phyloP scores from a whole-genome alignment of 2,797 vertebrate species.

The Acanthurus lineatus region DNA sequence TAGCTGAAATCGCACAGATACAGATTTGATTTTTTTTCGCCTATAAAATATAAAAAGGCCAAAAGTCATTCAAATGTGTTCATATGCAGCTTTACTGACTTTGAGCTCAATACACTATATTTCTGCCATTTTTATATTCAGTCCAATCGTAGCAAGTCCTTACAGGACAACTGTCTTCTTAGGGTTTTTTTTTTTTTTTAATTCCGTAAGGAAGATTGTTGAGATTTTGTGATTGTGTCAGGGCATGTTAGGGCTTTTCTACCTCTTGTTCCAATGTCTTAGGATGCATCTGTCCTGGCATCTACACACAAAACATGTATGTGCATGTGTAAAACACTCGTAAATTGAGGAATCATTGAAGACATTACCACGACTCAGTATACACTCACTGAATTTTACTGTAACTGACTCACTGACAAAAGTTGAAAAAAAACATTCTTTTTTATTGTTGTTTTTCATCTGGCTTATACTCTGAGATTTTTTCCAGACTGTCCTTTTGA shows the following conservation, averaged over 20 bases:
- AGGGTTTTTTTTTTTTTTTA: constrained; percentile 54
- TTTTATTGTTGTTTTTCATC: background rate
- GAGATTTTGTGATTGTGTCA: constrained; percentile 77
- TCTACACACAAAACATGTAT: constrained; percentile 12
- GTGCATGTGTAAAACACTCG: constrained; percentile 15
- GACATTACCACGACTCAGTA: constrained; percentile 7
- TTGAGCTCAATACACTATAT: constrained; percentile 8
- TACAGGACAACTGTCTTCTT: constrained; percentile 64
- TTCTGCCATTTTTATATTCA: constrained; percentile 36
- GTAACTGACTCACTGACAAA: background rate
- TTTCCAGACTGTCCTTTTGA: constrained; percentile 29
- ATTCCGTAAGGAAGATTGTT: constrained; percentile 77
- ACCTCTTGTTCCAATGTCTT: constrained; percentile 42
- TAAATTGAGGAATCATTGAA: constrained; percentile 32
- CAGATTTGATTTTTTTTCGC: constrained; percentile 3
- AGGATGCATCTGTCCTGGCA: constrained; percentile 42
- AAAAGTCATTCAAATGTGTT: background rate
- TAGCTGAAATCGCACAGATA: background rate
- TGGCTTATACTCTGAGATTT: constrained; percentile 4
- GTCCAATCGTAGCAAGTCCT: constrained; percentile 71
- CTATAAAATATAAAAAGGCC: background rate
- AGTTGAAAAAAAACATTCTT: background rate
- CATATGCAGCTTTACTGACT: constrained; percentile 5
- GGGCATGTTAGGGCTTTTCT: constrained; percentile 73
- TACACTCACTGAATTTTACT: constrained; percentile 16